Base-by-base conservation (phyloP, 2,797 vertebrate genomes). In the Parauchenoglanis punctatus region DNA sequence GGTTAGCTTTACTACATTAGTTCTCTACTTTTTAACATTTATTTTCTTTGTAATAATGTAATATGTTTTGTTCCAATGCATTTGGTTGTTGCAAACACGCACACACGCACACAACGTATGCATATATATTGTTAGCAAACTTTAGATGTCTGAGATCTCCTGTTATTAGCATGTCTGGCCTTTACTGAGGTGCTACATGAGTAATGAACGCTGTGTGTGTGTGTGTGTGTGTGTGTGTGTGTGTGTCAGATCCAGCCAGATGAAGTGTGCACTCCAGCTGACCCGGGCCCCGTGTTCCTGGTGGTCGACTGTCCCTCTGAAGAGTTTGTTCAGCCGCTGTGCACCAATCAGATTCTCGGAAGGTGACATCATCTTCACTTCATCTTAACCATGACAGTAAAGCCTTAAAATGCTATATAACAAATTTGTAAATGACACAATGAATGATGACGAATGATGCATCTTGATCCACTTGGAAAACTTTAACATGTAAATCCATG, bases 291-390 rank as follows among this genome's bases (percentile, higher is more conserved):
- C 0, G 94, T 94, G 23, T 99, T 99, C 54, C 81, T 99, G 0
- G 92, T 99, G 3, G 88, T 98, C 0, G 97, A 99, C 87, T 99
- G 98, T 93, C 98, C 98, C 0, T 97, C 97, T 0, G 92, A 97
- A 88, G 96, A 96, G 40, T 99, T 99, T 56, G 88, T 98, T 23
- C 90, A 95, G 1, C 94, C 96, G 0, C 10, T 99, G 83, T 97
- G 95, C 92, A 93, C 94, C 86, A 97, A 96, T 0, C 93, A 90
- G 75, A 90, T 93, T 52, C 95, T 99, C 46, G 89, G 4, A 83
- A 96, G 97, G 98, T 99, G 91, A 89, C 8, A 0, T 46, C 28
- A 81, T 63, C 61, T 7, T 17, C 12, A n/a, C 46, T 58, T 28
- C 40, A 18, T 1, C 4, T 70, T 13, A 7, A 72, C 40, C 49